Base-by-base conservation (phyloP, 2,113 vertebrate species). In the Peromyscus californicus region DNA sequence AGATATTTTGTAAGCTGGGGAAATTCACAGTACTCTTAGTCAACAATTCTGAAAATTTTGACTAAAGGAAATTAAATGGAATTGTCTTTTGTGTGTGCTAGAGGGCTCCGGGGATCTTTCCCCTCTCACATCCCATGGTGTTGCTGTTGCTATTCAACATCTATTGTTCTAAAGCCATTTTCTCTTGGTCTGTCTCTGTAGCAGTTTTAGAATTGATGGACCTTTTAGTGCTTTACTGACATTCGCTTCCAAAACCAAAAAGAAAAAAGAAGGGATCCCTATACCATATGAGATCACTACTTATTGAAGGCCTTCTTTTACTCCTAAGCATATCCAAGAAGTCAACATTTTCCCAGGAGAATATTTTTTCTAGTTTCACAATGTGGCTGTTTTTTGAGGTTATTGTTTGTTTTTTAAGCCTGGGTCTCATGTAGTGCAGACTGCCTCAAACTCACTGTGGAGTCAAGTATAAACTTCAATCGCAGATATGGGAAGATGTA, bases 131-230 rank as follows among this genome's bases (percentile, higher is more conserved):
- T 42, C 89, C 59, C 12, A 17, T 65, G 22, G 4, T 82, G 26
- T 42, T 93, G 7, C 29, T 86, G 26, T 31, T 72, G 11, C 5
- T 33, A 63, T 5, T 76, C 89, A 80, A 59, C 16, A 87, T 48
- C 31, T 29, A 29, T 9, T 90, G 54, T 94, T 94, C 89, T 93
- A 83, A 92, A 92, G n/a, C 26, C n/a, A 67, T 97, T 95, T 90
- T 57, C 24, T 63, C n/a, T 93, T 67, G 11, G 12, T 69, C n/a
- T 75, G 3, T 10, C 9, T 92, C 70, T 88, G 45, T 75, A 78
- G 21, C 75, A 45, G 89, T 91, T 93, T 84, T 42, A 84, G 29
- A 88, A 95, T 29, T 54, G 15, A 39, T 31, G 72, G 19, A 48
- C 29, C 22, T 91, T 96, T 88, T 24, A 85, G 75, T 69, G 61